Percentiles rank a stretch among this genome's conserved stretches.
These are phyloP conservation scores for Orthonyx spaldingii DNA, from an alignment of 2,113 vertebrate genomes.

Conservation along the genomic window DNA sequence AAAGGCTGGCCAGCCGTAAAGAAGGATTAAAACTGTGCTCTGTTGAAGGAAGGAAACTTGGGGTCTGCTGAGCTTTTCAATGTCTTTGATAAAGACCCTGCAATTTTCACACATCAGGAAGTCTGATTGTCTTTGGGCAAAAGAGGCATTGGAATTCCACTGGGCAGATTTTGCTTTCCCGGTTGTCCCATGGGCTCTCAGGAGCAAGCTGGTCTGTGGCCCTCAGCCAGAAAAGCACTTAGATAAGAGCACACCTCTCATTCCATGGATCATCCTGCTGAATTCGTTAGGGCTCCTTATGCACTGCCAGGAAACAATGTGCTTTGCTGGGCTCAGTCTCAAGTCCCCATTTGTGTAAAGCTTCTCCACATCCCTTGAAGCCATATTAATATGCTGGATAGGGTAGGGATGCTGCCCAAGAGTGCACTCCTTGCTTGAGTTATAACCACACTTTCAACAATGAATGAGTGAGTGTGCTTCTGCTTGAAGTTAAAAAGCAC, in stretches of 20 bases:
- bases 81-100: neutral
- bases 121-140: neutral
- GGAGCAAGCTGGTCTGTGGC: neutral
- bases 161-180: neutral
- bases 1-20: neutral
- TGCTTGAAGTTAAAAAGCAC: neutral
- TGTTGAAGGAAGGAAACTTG: neutral
- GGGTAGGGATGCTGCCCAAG: neutral
- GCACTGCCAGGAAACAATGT: neutral
- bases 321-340: neutral
- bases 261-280: neutral
- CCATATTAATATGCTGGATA: neutral
- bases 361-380: neutral
- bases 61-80: neutral
- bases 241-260: neutral
- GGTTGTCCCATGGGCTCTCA: neutral
- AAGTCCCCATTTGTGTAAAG: neutral
- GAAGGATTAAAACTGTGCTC: neutral
- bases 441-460: neutral
- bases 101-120: neutral
- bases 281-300: neutral
- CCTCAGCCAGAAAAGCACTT: constrained; percentile 29
- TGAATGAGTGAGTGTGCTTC: neutral
- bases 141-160: neutral
- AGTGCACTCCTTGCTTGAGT: neutral